Conservation (phyloP, 2,797 vertebrate genomes). For the Melanotaenia maccullochi region DNA sequence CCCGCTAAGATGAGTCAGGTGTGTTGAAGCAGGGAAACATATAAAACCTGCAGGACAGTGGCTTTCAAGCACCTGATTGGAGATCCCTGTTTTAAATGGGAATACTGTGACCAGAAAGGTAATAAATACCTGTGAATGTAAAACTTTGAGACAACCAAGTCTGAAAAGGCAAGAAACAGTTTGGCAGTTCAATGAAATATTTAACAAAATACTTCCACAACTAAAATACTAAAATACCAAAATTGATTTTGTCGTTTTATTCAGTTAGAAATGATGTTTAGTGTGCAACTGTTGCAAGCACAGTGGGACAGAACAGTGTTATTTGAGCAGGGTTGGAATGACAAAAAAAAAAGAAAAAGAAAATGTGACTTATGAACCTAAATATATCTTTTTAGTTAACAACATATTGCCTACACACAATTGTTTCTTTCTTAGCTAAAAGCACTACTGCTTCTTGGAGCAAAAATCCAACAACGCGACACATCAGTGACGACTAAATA, state of each 20-base stretch:
- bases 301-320: neutral
- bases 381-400: neutral
- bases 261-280: neutral
- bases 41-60: no score
- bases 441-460: conserved; percentile 29
- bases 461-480: conserved; percentile 49
- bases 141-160: neutral
- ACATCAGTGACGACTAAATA: conserved; percentile 66
- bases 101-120: neutral
- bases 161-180: neutral
- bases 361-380: neutral
- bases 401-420: conserved; percentile 13
- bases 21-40: no score
- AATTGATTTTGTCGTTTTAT: neutral
- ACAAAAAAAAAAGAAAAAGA: neutral
- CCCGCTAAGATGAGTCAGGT: no score
- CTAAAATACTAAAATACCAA: neutral
- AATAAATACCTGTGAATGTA: neutral
- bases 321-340: neutral
- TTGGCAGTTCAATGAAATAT: neutral
- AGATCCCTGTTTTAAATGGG: neutral
- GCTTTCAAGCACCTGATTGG: neutral
- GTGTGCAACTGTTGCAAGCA: neutral
- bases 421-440: conserved; percentile 24
- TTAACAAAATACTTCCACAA: neutral